Percentiles rank a stretch among this genome's conserved stretches.
phyloP scores from a whole-genome alignment of 1,140 invertebrate genomes.

The Drosophila seguyi region DNA sequence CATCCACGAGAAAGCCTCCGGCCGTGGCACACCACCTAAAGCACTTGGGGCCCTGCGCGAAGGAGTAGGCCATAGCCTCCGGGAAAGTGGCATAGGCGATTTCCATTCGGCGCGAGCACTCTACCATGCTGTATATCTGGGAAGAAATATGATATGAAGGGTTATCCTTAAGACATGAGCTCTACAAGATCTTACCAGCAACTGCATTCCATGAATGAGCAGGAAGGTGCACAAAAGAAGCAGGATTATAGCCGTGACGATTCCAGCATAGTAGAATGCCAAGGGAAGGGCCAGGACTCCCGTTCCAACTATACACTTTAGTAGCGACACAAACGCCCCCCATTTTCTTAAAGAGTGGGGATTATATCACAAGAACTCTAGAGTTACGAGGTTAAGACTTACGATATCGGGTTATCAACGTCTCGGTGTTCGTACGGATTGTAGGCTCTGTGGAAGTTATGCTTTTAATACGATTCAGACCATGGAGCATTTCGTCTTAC shows the following conservation, averaged over 20 bases:
- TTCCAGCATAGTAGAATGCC: conserved; percentile 34
- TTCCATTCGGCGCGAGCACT: conserved; percentile 28
- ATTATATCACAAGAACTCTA: neutral
- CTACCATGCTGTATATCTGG: conserved; percentile 52
- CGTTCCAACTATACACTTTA: conserved; percentile 48
- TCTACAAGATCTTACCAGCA: conserved; percentile 27
- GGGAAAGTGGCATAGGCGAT: conserved; percentile 36
- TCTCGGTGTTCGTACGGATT: conserved; percentile 47
- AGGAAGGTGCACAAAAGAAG: neutral
- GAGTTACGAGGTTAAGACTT: conserved; percentile 15
- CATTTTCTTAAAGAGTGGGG: neutral
- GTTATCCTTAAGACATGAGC: too few species aligned
- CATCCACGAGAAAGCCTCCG: conserved; percentile 26
- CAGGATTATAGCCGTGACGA: conserved; percentile 18
- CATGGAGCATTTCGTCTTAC: neutral
- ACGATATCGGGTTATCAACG: conserved; percentile 36
- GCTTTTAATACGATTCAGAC: too few species aligned
- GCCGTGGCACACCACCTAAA: conserved; percentile 14
- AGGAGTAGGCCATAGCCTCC: conserved; percentile 39
- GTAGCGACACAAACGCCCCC: conserved; percentile 22
- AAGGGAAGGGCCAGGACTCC: conserved; percentile 49
- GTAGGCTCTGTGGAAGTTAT: conserved; percentile 1
- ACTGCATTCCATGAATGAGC: conserved; percentile 46
- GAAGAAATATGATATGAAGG: too few species aligned
- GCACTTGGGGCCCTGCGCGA: conserved; percentile 32